Base-by-base conservation (phyloP, 2,888 invertebrate genomes). In the Xiphydria camelus region DNA sequence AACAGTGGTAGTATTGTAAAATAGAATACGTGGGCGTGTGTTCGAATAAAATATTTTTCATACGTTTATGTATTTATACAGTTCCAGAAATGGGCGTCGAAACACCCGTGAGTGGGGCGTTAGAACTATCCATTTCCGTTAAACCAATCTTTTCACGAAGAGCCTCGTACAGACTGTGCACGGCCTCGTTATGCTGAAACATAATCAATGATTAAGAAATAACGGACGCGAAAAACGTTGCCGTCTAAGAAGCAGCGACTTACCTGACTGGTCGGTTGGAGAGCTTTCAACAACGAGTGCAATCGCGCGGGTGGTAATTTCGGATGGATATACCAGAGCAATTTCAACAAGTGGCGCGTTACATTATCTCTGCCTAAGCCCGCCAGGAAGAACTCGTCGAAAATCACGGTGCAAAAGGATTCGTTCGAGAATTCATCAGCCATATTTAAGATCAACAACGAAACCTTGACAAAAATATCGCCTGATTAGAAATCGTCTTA, bases 361-460 rank as follows among this genome's bases (percentile, higher is more conserved):
- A 95, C 94, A 79, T 94, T 95, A 66, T 96, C 95, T 51, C 90
- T 84, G 1, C 88, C 85, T 12, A 95, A 79, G 0, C 91, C 91
- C 44, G 94, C 93, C 75, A 94, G 88, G 66, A 97, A 89, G 75
- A 96, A 96, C 73, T 95, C 94, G 76, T 96, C 95, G 78, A 97
- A 95, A 31, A 97, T 83, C 1, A 92, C 91, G 2, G 94, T 94
- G 76, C 94, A 95, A 71, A 96, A 95, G 60, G 95, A 94, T 77
- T 95, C 94, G 0, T 91, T 89, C 55, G 89, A 82, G 69, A 97
- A 96, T 75, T 95, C 95, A 56, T 97, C 96, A 3, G 88, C 85
- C 81, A 95, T 87, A 48, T 90, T 89, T 14, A 73, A 50, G 57
- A 94, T 88, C 4, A 97, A 79, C 33, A 91, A 76, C 1, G 91